Evolutionary conservation across 2,113 vertebrate species (phyloP).

Genomic region (Phaethon lepturus): DNA sequence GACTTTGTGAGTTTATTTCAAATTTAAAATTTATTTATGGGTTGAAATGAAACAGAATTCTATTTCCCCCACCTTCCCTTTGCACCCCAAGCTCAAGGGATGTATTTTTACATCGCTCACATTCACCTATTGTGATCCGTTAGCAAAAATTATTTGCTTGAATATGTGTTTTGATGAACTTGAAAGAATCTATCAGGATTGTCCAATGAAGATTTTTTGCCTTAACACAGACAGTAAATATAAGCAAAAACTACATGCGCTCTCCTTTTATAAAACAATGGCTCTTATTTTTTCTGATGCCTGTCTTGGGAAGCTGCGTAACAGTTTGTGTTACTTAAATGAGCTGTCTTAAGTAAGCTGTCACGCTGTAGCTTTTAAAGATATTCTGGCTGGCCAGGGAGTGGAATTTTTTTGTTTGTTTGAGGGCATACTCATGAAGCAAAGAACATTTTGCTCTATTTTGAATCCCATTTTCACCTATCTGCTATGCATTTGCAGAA

Average conservation of each 20-base stretch:
- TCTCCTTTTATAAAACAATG: not conserved
- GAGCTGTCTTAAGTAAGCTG: not conserved
- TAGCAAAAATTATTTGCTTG: not conserved
- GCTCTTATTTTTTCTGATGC: not conserved
- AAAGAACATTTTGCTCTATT: not conserved
- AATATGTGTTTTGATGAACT: not conserved
- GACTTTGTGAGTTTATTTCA: not conserved
- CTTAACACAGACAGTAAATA: not conserved
- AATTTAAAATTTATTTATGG: not conserved
- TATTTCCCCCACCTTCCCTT: not conserved
- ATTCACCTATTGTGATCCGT: not conserved
- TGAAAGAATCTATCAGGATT: not conserved
- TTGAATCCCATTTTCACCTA: not conserved
- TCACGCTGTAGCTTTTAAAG: not conserved
- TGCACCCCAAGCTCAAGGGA: not conserved
- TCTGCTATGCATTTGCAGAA: not conserved
- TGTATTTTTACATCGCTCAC: not conserved
- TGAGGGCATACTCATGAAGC: not conserved
- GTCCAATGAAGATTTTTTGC: not conserved
- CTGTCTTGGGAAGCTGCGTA: not conserved
- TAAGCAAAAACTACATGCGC: not conserved
- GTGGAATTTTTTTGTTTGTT: not conserved
- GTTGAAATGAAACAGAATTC: not conserved
- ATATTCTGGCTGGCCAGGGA: not conserved
- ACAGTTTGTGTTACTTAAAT: not conserved